phyloP scores from a whole-genome alignment of 1,140 invertebrate species.

The Drosophila kurseongensis region DNA sequence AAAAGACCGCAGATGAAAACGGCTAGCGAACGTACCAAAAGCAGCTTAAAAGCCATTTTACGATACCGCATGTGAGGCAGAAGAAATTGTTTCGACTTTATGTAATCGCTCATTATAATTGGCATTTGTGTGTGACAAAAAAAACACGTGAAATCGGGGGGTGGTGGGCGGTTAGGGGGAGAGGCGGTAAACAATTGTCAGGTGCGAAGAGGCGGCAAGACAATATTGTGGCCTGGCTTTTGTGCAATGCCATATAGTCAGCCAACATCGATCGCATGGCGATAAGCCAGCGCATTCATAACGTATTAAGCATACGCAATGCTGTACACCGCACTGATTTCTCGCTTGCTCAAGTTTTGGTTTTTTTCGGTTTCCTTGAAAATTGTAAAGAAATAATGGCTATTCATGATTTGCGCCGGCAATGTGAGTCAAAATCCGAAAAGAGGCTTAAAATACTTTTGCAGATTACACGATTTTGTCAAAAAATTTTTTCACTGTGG shows the following conservation, averaged over 20 bases:
- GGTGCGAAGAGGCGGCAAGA: slow-evolving; percentile 5
- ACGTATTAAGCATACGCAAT: slow-evolving; percentile 74
- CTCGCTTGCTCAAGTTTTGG: slow-evolving; percentile 32
- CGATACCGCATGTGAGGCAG: slow-evolving; percentile 36
- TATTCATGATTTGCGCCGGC: slow-evolving; percentile 6
- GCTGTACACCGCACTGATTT: slow-evolving; percentile 40
- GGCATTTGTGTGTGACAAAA: slow-evolving; percentile 78
- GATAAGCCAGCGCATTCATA: slow-evolving; percentile 64
- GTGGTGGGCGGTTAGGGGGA: background rate
- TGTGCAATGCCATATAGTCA: slow-evolving; percentile 40
- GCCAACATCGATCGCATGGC: slow-evolving; percentile 40
- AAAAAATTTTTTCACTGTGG: background rate
- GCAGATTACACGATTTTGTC: slow-evolving; percentile 29
- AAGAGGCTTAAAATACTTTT: slow-evolving; percentile 36
- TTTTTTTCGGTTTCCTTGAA: slow-evolving; percentile 15
- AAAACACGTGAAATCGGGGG: slow-evolving; percentile 1
- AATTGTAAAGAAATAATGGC: slow-evolving; percentile 5
- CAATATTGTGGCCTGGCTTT: slow-evolving; percentile 37
- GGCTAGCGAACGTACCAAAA: slow-evolving; percentile 53
- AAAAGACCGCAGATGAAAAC: slow-evolving; percentile 42
- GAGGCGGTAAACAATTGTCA: slow-evolving; percentile 11
- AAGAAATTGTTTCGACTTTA: slow-evolving; percentile 73
- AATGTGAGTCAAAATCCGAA: slow-evolving; percentile 34
- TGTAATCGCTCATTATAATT: slow-evolving; percentile 81
- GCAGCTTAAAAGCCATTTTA: slow-evolving; percentile 66